Conservation (phyloP, 2,797 vertebrate genomes). For the Myotis vivesi region DNA sequence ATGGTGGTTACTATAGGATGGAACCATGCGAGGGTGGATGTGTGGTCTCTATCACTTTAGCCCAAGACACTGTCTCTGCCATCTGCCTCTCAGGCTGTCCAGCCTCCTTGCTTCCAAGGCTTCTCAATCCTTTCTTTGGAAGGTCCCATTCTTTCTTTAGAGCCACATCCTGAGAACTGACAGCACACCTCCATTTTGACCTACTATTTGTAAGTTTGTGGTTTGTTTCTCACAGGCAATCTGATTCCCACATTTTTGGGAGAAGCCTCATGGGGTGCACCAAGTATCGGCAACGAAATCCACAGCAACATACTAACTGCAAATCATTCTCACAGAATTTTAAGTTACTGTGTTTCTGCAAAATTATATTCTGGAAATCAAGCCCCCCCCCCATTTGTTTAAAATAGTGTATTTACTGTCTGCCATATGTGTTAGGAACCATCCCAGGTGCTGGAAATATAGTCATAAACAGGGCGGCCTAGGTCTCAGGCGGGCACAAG, state of each 20-base stretch:
- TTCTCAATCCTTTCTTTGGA: not conserved
- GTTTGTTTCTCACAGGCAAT: not conserved
- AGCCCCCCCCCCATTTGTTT: not conserved
- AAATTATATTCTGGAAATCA: not conserved
- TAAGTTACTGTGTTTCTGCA: not conserved
- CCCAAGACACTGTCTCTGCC: not conserved
- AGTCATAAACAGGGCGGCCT: not conserved
- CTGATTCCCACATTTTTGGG: not conserved
- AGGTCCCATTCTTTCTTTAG: not conserved
- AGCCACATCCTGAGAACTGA: not conserved
- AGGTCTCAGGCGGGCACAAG: not conserved
- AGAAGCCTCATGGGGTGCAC: not conserved
- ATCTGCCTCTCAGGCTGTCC: not conserved
- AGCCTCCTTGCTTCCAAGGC: not conserved
- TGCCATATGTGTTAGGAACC: not conserved
- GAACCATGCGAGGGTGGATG: not conserved
- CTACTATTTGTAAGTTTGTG: not conserved
- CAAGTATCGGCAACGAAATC: not conserved
- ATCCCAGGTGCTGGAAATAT: not conserved
- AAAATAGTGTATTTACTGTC: not conserved
- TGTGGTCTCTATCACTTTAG: not conserved
- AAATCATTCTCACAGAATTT: not conserved
- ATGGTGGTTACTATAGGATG: accelerated
- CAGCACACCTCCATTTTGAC: not conserved
- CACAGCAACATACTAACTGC: not conserved